Evolutionary conservation across 2,888 invertebrate species (phyloP), one percentile per base, ranked within the genome.

Genomic region (Gymnosoma rotundatum): DNA sequence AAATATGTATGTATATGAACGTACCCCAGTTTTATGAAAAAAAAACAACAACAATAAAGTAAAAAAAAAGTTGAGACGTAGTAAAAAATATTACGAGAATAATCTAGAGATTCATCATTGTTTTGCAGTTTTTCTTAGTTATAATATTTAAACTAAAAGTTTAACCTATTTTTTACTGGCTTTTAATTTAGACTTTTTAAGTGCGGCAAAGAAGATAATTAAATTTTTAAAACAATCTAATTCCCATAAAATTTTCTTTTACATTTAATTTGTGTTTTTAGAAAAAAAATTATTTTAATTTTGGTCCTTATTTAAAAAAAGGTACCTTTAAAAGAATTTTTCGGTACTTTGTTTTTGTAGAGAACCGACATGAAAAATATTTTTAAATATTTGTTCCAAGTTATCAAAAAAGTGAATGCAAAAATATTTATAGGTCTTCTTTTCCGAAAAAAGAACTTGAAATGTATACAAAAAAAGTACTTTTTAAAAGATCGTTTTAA

Each of bases 11-110:
- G 21, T 20, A 72, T 7, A 18, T 16, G 18, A 54, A 21, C 42
- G 60, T 52, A 69, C 60, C 66, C 73, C 54, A 67, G 60, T 79
- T 73, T 48, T 60, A 32, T 67, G 58, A 18, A 12, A 42, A 58
- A 54, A 69, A 52, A 32, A 25, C 2, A 50, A 58, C n/a, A 78
- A 54, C 20, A 52, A 32, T 4, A 76, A 50, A 16, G 58, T 42
- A 42, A 42, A 21, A 70, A 75, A 56, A 56, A 81, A 64, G 32
- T 75, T 81, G n/a, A 66, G 73, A 60, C 79, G 79, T 67, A 79
- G 66, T 73, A 78, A 78, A 74, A 78, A 32, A 48, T 45, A 78
- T 52, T 63, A 70, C 63, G 54, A 78, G 69, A 78, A 78, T n/a
- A 78, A 70, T 63, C 52, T 67, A 63, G 45, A 63, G 45, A 69